These are phyloP conservation scores for Stenurella melanura DNA, from an alignment of 2,888 invertebrate genomes.

Conservation along the genomic window DNA sequence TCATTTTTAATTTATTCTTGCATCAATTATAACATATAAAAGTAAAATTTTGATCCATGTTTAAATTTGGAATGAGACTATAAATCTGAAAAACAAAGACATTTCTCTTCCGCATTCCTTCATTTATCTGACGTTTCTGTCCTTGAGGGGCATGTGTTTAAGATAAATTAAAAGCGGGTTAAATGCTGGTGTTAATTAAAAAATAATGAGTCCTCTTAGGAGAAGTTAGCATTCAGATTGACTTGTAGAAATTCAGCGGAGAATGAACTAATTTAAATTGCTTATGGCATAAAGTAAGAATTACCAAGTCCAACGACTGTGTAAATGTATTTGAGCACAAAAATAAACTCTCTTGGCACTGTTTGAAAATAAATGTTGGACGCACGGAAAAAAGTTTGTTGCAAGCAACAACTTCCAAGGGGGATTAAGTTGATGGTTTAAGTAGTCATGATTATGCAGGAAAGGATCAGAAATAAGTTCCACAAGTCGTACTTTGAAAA, in stretches of 20 bases:
- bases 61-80: background rate
- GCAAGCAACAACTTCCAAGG: too few species aligned
- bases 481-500: too few species aligned
- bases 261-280: constrained; percentile 49
- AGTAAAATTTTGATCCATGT: background rate
- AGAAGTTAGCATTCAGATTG: constrained; percentile 44
- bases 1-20: too few species aligned
- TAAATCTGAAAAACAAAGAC: constrained; percentile 1
- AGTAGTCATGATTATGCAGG: too few species aligned
- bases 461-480: too few species aligned
- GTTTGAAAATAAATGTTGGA: constrained; percentile 9
- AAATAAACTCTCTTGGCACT: constrained; percentile 23
- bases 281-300: constrained; percentile 49
- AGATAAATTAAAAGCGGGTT: constrained; percentile 60
- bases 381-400: background rate
- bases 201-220: constrained; percentile 58
- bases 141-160: constrained; percentile 50
- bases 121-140: constrained; percentile 21
- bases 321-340: constrained; percentile 32
- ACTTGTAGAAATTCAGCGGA: constrained; percentile 43
- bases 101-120: constrained; percentile 15
- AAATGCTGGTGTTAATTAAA: constrained; percentile 60
- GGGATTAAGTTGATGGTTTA: too few species aligned
- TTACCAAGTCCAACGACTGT: constrained; percentile 45
- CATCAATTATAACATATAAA: too few species aligned